Evolutionary conservation across 2,888 invertebrate species (phyloP).

Genomic region (Parascotia fuliginaria): DNA sequence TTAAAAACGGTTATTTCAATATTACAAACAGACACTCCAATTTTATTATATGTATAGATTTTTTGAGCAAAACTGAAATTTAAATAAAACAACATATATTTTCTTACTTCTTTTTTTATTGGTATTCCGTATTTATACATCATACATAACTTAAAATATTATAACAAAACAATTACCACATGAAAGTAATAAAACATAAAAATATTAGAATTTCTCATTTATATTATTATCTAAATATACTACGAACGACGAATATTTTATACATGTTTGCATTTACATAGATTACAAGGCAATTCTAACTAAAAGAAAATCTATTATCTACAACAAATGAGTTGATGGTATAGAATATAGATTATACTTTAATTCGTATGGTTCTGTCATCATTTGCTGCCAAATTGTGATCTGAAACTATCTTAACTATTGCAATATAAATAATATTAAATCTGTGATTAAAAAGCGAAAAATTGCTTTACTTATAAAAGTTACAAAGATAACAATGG

Average conservation of each 20-base stretch:
- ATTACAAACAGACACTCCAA: too few species aligned
- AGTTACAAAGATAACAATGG: conserved; percentile 23
- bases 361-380: conserved; percentile 28
- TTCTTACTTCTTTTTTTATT: conserved; percentile 64
- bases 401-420: conserved; percentile 27
- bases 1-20: too few species aligned
- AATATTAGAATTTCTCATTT: conserved; percentile 70
- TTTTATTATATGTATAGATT: too few species aligned
- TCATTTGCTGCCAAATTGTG: conserved; percentile 36
- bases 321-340: conserved; percentile 47
- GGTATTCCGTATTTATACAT: conserved; percentile 61
- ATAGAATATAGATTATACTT: conserved; percentile 31
- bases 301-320: conserved; percentile 41
- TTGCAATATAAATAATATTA: conserved; percentile 27
- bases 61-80: too few species aligned
- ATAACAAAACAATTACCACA: conserved; percentile 76
- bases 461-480: conserved; percentile 37
- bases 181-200: conserved; percentile 67
- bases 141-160: conserved; percentile 75
- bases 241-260: conserved; percentile 68
- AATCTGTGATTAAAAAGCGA: conserved; percentile 33
- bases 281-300: conserved; percentile 71
- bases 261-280: conserved; percentile 80
- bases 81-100: conserved; percentile 22
- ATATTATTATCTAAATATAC: conserved; percentile 63